Evolutionary conservation across 2,888 invertebrate genomes (phyloP).

Genomic region (Entomobrya multifasciata): DNA sequence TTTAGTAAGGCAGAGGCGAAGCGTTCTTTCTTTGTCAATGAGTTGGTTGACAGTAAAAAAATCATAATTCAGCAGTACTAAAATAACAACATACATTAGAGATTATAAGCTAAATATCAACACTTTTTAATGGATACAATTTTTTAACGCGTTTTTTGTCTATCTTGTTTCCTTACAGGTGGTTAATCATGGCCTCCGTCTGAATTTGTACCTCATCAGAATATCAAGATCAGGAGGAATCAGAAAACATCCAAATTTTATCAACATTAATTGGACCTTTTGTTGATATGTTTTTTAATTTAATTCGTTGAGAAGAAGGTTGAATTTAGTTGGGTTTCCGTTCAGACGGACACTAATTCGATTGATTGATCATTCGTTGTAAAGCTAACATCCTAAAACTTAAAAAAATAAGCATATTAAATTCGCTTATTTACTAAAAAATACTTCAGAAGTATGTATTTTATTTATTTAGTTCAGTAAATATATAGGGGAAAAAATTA

Average conservation of each 20-base stretch:
- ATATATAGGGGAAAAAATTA: conserved; percentile 17
- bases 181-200: conserved; percentile 77
- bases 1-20: too few species aligned
- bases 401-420: conserved; percentile 18
- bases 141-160: neutral
- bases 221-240: conserved; percentile 73
- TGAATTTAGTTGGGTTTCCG: conserved; percentile 53
- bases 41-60: too few species aligned
- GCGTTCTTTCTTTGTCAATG: too few species aligned
- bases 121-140: neutral
- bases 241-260: conserved; percentile 52
- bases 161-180: conserved; percentile 48
- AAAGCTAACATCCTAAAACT: conserved; percentile 41
- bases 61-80: too few species aligned
- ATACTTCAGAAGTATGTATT: conserved; percentile 36
- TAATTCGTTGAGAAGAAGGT: conserved; percentile 47
- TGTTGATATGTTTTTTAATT: conserved; percentile 65
- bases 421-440: conserved; percentile 42
- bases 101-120: neutral
- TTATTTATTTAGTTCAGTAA: conserved; percentile 14
- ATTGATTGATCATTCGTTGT: conserved; percentile 43
- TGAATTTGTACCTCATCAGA: conserved; percentile 76
- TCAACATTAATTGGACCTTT: conserved; percentile 60
- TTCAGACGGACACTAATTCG: conserved; percentile 48
- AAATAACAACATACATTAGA: too few species aligned